phyloP scores from a whole-genome alignment of 2,888 invertebrate species.

The Keiferia lycopersicella region DNA sequence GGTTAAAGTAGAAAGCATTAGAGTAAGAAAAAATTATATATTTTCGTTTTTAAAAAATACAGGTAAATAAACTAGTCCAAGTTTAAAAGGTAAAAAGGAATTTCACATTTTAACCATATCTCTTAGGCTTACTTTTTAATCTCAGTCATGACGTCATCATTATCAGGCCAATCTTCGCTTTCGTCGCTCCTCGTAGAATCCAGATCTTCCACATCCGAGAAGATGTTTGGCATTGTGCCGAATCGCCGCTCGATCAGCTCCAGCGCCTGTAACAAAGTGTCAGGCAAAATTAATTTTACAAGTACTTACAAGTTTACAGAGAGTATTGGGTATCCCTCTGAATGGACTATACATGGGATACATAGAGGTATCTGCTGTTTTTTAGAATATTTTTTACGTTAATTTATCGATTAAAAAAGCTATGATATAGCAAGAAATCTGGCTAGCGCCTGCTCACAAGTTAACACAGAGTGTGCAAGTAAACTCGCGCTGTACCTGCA shows the following conservation, averaged over 20 bases:
- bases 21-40: too few species aligned
- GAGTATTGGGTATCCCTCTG: background rate
- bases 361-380: too few species aligned
- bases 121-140: conserved; percentile 81
- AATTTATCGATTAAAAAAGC: background rate
- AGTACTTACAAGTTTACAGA: background rate
- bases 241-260: conserved; percentile 91
- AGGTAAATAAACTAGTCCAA: too few species aligned
- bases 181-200: conserved; percentile 61
- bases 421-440: background rate
- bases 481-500: conserved; percentile 66
- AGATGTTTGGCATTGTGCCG: conserved; percentile 84
- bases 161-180: conserved; percentile 66
- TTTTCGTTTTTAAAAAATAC: too few species aligned
- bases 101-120: too few species aligned
- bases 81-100: too few species aligned
- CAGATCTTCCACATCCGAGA: conserved; percentile 69
- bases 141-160: conserved; percentile 83
- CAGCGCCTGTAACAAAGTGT: conserved; percentile 82
- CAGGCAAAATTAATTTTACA: background rate
- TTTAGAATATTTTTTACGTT: background rate
- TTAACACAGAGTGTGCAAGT: background rate
- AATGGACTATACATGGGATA: too few species aligned
- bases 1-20: too few species aligned
- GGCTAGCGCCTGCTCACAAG: conserved; percentile 84